Base-by-base conservation (phyloP, 1,140 invertebrate genomes). In the Diabrotica virgifera region DNA sequence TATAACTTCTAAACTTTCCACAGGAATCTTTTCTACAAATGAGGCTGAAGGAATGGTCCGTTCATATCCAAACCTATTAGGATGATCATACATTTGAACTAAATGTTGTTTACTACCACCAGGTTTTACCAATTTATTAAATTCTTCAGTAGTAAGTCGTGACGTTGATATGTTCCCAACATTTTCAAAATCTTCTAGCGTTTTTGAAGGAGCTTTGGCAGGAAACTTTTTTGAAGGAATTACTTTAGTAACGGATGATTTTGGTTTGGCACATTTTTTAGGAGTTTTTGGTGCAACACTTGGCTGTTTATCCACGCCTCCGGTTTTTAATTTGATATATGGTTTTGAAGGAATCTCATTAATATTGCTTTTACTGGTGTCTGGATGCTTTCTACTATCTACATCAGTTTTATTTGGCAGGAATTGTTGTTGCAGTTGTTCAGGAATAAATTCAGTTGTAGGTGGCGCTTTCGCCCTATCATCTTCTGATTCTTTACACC, bases 1-100 rank as follows among this genome's bases (percentile, higher is more conserved):
- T 24, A 71, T 61, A 13, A 68, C 65, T 57, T 69, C 64, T 13
- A 73, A 11, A 51, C 62, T 69, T 40, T 68, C 67, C 4, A 58
- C 54, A 10, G 54, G 60, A 52, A 74, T 68, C 65, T 62, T 67
- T 59, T 72, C 73, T 1, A 74, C 69, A 54, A 68, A 67, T 35
- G 68, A 61, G 5, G 59, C 55, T 9, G 51, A 67, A 6, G 59
- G 62, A 7, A 65, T 7, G 14, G 64, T 55, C 38, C 50, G 64
- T 12, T 55, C 53, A 36, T 62, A 36, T 7, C 11, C 10, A 62
- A 67, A 72, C 62, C 67, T 61, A 59, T 72, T 72, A 6, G 69
- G 65, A 62, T 65, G 65, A 59, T 72, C 71, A 58, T 67, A 72
- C 70, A 67, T 69, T 63, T 67, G 66, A 13, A 73, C 73, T 65